Evolutionary conservation across 1,140 invertebrate species (phyloP).

Genomic region (Brevipalpus yothersi): DNA sequence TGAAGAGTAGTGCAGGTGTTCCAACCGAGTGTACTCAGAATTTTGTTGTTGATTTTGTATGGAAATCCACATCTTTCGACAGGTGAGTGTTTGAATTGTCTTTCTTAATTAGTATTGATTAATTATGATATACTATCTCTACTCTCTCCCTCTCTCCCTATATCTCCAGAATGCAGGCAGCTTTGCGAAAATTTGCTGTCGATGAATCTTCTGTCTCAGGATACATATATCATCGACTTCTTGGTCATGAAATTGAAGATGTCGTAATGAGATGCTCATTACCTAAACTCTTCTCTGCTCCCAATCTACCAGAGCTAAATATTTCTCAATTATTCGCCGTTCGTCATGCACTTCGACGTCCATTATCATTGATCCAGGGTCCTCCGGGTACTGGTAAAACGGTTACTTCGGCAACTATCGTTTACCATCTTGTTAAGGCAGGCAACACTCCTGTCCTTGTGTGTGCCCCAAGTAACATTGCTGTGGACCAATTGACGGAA

Average conservation of each 20-base stretch:
- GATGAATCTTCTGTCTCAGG: constrained; percentile 86
- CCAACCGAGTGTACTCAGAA: constrained; percentile 77
- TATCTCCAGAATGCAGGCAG: constrained; percentile 62
- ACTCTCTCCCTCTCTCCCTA: not conserved
- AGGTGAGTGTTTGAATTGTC: constrained; percentile 28
- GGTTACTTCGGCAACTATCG: constrained; percentile 95
- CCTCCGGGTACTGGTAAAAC: constrained; percentile 90
- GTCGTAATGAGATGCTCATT: constrained; percentile 63
- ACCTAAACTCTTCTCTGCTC: constrained; percentile 88
- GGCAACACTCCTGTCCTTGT: constrained; percentile 74
- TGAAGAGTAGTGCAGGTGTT: constrained; percentile 68
- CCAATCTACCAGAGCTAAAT: constrained; percentile 89
- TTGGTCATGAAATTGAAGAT: constrained; percentile 94
- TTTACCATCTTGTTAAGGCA: constrained; percentile 90
- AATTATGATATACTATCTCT: constrained; percentile 4
- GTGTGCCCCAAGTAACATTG: constrained; percentile 95
- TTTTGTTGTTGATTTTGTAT: constrained; percentile 97
- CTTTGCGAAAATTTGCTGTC: constrained; percentile 79
- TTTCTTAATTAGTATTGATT: not conserved
- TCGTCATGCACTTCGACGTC: constrained; percentile 88
- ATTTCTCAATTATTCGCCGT: constrained; percentile 74
- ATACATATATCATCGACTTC: constrained; percentile 85
- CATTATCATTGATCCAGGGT: constrained; percentile 79
- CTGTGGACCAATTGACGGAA: constrained; percentile 94
- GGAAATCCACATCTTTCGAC: constrained; percentile 98